Evolutionary conservation across 2,113 vertebrate species (phyloP).

Genomic region (Notothenia rossii): DNA sequence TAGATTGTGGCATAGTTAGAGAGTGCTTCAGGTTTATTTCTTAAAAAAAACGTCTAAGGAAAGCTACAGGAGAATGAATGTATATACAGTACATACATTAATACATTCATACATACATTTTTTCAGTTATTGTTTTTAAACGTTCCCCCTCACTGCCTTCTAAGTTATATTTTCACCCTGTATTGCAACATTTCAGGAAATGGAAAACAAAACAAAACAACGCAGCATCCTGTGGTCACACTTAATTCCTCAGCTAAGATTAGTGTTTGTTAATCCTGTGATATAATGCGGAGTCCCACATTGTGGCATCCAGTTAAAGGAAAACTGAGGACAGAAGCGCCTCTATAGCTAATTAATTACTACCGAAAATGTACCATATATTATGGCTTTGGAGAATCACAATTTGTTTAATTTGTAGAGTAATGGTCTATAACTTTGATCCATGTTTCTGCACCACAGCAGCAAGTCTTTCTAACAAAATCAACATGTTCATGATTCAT

Average conservation of each 20-base stretch:
- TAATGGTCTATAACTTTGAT: not conserved
- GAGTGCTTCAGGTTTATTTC: not conserved
- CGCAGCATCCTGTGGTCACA: constrained; percentile 23
- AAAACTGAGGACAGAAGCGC: not conserved
- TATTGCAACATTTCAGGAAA: constrained; percentile 19
- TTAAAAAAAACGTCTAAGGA: not conserved
- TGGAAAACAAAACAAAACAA: constrained; percentile 11
- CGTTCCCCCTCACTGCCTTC: not conserved
- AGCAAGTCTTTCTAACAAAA: not conserved
- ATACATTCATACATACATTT: constrained; percentile 1
- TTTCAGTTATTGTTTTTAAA: not conserved
- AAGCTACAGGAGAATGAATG: no score
- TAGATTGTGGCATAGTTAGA: not conserved
- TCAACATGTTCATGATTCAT: not conserved
- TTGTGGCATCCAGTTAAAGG: constrained; percentile 22
- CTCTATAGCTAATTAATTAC: not conserved
- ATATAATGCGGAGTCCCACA: constrained; percentile 52
- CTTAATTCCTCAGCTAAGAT: constrained; percentile 55
- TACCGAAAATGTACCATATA: not conserved
- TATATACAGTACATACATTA: not conserved
- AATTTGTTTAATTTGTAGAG: no score
- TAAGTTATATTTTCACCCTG: not conserved
- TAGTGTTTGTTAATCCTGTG: constrained; percentile 67
- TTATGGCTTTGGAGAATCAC: not conserved
- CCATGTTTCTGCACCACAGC: not conserved